Evolutionary conservation across 2,797 vertebrate genomes (phyloP), one percentile per base, ranked within the genome.

Genomic region (Muscicapa comitata): DNA sequence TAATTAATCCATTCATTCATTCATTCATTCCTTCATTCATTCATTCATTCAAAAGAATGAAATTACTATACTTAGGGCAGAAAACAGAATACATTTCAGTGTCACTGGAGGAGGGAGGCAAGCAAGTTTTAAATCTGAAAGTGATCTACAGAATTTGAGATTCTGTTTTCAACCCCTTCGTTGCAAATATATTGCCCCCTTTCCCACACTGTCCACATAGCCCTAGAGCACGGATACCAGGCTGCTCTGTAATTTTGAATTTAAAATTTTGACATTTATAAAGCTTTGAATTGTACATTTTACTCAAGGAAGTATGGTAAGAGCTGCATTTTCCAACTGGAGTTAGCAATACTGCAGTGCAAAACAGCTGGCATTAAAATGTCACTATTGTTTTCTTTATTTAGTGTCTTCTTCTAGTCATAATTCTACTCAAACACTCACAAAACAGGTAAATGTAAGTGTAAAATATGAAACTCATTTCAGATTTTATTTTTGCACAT

Each of bases 341-440:
- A 74, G 38, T 53, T 89, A 59, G 50, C 14, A 87, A 18, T 93
- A 92, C 53, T 10, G n/a, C 45, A 26, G 31, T 71, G 13, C 62
- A 42, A 92, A 95, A 88, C 87, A 94, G 13, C 25, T 85, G 86
- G 20, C 61, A 96, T 95, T 96, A 94, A 90, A 76, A 86, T 86
- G 82, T 92, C 93, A 96, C 43, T 16, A 11, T 55, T 88, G 13
- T 54, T 94, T 91, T 80, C 57, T 78, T 96, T 94, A 95, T 92
- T 94, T 88, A 92, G 26, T 67, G 13, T 73, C 57, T 54, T 90
- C 38, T 94, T 94, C 42, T 55, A 94, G 75, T 35, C 35, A 90
- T 91, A 82, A 84, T 55, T 78, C 59, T 87, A 57, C 35, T 59
- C 28, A 86, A 63, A 63, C 9, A 57, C 7, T 10, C 33, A n/a